Evolutionary conservation across 1,140 invertebrate genomes (phyloP), one percentile per base, ranked within the genome.

Genomic region (Hirudo medicinalis): DNA sequence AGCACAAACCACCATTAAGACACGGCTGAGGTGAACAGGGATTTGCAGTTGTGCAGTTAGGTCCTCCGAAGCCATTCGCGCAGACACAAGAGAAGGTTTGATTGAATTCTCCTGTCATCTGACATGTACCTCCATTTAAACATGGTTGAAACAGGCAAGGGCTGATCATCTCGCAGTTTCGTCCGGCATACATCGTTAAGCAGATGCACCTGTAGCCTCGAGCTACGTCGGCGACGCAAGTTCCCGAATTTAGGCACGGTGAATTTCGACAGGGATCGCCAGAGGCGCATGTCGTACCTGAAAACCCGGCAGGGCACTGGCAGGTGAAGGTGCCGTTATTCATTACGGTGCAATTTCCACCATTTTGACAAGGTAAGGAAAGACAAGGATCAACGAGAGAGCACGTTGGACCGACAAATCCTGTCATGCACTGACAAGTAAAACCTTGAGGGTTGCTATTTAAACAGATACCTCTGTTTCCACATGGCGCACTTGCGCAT

Each of bases 91-190:
- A n/a, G 60, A 66, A 73, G 22, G 6, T 63, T n/a, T 63, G 22
- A 63, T 70, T 70, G 49, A 20, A 89, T 32, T 36, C 69, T 25
- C 77, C 87, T 88, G 36, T 89, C 89, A 80, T 90, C 54, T 88
- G 86, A 79, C 92, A 96, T 75, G 89, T 88, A 1, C 89, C 90
- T 74, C 88, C 89, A 77, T 86, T 84, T 72, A 88, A 85, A 79
- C 92, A 95, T 15, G 92, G 92, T 82, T 91, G 92, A 0, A 91
- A 91, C n/a, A 88, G 85, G 79, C 92, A 95, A 0, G 91, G 91
- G 83, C 94, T 91, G 80, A 91, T 89, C 20, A 89, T 84, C 74
- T 88, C 87, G 75, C 70, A 71, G 57, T 60, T 71, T 40, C 36
- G 36, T n/a, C 70, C 70, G 8, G 20, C 54, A 55, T 36, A 71